Base-by-base conservation (phyloP, 2,113 vertebrate genomes). In the Malurus cyaneus region DNA sequence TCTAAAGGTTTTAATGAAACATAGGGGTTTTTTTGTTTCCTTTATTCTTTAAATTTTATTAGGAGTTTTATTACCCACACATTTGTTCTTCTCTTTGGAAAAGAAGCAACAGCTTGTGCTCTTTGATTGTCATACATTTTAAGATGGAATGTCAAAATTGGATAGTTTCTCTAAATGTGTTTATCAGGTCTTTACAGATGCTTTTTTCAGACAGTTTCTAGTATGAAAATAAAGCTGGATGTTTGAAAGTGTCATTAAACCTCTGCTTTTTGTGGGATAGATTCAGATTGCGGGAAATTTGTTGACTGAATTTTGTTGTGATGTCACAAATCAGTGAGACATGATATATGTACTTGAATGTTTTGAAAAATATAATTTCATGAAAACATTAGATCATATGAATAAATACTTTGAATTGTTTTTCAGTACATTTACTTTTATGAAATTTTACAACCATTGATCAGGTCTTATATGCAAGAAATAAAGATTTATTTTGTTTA, bases 161-260 rank as follows among this genome's bases (percentile, higher is more conserved):
- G 39, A 42, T 57, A 61, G 60, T 85, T 88, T 91, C 39, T 91
- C 49, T 65, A 47, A 94, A 82, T 80, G 28, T 76, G 79, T 79
- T 93, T 91, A 80, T 91, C 79, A 89, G 24, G 34, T 88, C n/a
- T 81, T 91, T 89, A 71, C 76, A 86, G 53, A 85, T 65, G 20
- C 2, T 59, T 73, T 80, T 88, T 81, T 54, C 47, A n/a, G 50
- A 41, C 32, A 86, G 32, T 52, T 76, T 82, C 15, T 69, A 73
- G 13, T 42, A 5, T 54, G 47, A 79, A 89, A 92, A 82, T 84
- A 80, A 91, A 94, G 19, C 47, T 84, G 31, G 32, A 53, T 65
- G 11, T 89, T 89, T 84, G 39, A 88, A 93, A 80, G 19, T 53
- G 34, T 69, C 80, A 50, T 44, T 94, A 84, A 86, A 67, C 17